Evolutionary conservation across 2,797 vertebrate species (phyloP).

Genomic region (Agapornis canus): DNA sequence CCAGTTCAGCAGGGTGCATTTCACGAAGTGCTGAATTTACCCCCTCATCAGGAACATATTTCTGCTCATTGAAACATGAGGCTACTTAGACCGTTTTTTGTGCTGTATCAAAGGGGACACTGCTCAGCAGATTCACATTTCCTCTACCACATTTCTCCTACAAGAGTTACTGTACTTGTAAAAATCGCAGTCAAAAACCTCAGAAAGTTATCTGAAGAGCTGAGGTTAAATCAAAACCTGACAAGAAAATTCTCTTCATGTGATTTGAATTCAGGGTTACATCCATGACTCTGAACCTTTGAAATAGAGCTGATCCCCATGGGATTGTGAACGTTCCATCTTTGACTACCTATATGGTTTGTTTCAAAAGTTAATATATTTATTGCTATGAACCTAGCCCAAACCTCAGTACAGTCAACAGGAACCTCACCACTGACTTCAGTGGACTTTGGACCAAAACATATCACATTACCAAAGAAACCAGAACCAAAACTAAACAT

Average conservation of each 20-base stretch:
- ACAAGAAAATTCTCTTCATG: background rate
- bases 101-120: background rate
- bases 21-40: slow-evolving; percentile 1
- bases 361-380: background rate
- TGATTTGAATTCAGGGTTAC: background rate
- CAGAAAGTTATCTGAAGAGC: background rate
- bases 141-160: background rate
- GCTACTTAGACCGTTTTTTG: background rate
- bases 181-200: background rate
- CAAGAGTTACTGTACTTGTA: background rate
- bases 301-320: background rate
- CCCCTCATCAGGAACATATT: background rate
- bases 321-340: background rate
- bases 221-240: background rate
- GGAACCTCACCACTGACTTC: background rate
- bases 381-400: background rate
- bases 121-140: background rate
- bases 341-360: background rate
- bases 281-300: background rate
- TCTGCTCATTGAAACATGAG: slow-evolving; percentile 23
- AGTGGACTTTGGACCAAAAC: background rate
- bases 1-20: background rate
- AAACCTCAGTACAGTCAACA: background rate
- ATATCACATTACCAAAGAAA: background rate
- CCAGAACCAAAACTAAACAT: background rate